phyloP scores from a whole-genome alignment of 2,888 invertebrate species.

The Ommatoiulus sabulosus region DNA sequence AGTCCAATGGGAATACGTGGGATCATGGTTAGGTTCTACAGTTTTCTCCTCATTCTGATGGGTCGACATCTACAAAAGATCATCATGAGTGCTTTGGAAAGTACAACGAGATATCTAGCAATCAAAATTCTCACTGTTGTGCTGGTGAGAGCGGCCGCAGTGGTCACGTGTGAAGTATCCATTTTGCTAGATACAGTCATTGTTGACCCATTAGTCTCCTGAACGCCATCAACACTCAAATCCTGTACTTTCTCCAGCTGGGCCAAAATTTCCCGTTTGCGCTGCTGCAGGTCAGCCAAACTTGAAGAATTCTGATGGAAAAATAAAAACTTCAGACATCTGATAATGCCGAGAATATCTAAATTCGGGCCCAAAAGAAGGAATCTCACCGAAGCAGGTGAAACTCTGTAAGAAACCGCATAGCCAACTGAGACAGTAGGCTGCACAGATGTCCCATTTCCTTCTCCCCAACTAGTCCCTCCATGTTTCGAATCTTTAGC shows the following conservation, averaged over 20 bases:
- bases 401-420: not conserved
- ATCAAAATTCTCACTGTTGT: not conserved
- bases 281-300: constrained; percentile 73
- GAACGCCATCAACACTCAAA: not conserved
- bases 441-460: not conserved
- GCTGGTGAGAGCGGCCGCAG: constrained; percentile 27
- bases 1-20: constrained; percentile 53
- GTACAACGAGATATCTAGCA: no score
- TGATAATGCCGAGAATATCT: not conserved
- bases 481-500: not conserved
- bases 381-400: not conserved
- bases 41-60: constrained; percentile 12
- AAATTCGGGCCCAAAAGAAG: not conserved
- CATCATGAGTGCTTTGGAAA: no score
- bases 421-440: not conserved
- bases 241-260: constrained; percentile 73
- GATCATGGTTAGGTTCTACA: not conserved
- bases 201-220: not conserved
- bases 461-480: not conserved
- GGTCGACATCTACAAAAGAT: not conserved
- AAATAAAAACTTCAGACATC: not conserved
- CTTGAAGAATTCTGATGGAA: constrained; percentile 41
- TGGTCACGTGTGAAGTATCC: constrained; percentile 35
- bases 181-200: not conserved
- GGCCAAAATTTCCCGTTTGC: constrained; percentile 74